Evolutionary conservation across 2,113 vertebrate species (phyloP).

Genomic region (Eidolon helvum): DNA sequence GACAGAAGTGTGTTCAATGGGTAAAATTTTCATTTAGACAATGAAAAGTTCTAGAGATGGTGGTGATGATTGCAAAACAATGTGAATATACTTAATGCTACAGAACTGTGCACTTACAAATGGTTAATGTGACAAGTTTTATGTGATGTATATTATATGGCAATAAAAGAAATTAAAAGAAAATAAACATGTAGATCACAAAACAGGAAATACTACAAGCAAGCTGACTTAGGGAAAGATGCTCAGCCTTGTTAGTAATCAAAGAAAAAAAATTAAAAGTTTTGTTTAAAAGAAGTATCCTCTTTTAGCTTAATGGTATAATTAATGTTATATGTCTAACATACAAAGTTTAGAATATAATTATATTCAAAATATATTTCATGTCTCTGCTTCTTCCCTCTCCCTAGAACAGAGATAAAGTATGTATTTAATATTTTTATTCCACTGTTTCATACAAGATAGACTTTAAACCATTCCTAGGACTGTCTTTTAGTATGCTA

Average conservation of each 20-base stretch:
- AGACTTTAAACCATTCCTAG: neutral
- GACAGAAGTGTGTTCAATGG: neutral
- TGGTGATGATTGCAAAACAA: neutral
- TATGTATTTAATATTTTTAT: constrained; percentile 13
- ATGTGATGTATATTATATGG: neutral
- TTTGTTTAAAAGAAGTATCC: neutral
- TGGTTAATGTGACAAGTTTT: neutral
- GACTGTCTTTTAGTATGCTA: neutral
- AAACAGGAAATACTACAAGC: neutral
- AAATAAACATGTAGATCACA: neutral
- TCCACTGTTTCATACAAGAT: neutral
- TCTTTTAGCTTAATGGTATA: neutral
- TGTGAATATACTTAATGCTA: neutral
- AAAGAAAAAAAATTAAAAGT: neutral
- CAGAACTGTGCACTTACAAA: neutral
- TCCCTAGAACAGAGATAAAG: neutral
- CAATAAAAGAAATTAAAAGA: neutral
- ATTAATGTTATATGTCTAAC: neutral
- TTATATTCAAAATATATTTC: neutral
- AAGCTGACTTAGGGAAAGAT: neutral
- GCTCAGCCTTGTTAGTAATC: neutral
- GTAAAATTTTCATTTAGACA: neutral
- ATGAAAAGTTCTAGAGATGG: neutral
- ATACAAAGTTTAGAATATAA: neutral
- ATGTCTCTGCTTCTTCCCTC: neutral